Percentiles rank a stretch among this genome's conserved stretches.
Conservation (phyloP, 2,797 vertebrate genomes). For the Pseudochirops cupreus region DNA sequence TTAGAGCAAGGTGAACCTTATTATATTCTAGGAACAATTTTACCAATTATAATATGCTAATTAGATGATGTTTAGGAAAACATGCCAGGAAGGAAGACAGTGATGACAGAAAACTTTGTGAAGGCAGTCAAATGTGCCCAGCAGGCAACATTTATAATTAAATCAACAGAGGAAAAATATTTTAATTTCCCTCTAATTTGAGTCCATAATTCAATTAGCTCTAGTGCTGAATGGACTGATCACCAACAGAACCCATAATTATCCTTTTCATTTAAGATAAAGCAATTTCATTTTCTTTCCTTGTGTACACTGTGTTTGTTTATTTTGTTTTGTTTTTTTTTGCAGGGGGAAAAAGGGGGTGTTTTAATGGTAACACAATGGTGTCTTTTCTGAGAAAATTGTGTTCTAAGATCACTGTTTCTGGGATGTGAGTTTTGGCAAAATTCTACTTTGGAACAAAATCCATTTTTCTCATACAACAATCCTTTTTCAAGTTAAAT, state of each 20-base stretch:
- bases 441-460: conserved; percentile 14
- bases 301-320: conserved; percentile 27
- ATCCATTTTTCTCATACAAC: conserved; percentile 10
- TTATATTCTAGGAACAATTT: conserved; percentile 33
- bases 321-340: not conserved
- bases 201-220: conserved; percentile 71
- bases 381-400: conserved; percentile 6
- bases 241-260: conserved; percentile 71
- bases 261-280: conserved; percentile 56
- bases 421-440: conserved; percentile 16
- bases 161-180: conserved; percentile 66
- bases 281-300: conserved; percentile 34
- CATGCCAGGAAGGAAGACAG: conserved; percentile 51
- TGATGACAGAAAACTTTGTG: conserved; percentile 70
- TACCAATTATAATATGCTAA: conserved; percentile 34
- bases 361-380: not conserved
- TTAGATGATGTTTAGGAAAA: conserved; percentile 6
- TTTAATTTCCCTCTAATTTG: conserved; percentile 71
- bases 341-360: too few relatives aligned
- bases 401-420: not conserved
- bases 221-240: conserved; percentile 68
- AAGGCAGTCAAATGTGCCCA: conserved; percentile 69
- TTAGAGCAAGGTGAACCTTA: not conserved
- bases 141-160: conserved; percentile 69
- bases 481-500: conserved; percentile 43